Evolutionary conservation across 2,888 invertebrate genomes (phyloP), one percentile per base, ranked within the genome.

Genomic region (Meghimatium bilineatum): DNA sequence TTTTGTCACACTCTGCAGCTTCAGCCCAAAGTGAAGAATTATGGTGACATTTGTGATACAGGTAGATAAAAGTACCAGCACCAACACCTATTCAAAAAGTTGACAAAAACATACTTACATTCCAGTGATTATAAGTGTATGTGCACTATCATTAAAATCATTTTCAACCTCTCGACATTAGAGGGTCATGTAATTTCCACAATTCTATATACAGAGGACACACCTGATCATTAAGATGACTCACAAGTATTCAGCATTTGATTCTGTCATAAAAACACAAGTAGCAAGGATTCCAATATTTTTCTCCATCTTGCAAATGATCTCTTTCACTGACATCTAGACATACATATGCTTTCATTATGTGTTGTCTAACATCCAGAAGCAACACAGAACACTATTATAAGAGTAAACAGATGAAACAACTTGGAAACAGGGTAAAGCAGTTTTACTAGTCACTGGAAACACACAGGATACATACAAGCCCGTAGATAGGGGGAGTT

Each of bases 21-120:
- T 52, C 34, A 67, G 82, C 82, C 3, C 36, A 6, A 38, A 82
- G 60, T 26, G 49, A 36, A 36, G 66, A 17, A 17, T 56, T 17
- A 23, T 6, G 26, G 12, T 56, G 17, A 29, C 14, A 66, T 69
- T 75, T 75, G 29, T 69, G 75, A 67, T 76, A 67, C 26, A 66
- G 74, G 82, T 82, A 82, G 10, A 36, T 32, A 67, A 76, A 82
- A 14, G 82, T 49, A 49, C 82, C 76, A 26, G 36, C 44, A 49
- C 82, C 67, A 32, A 76, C 26, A 34, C 69, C 82, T 82, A 12
- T n/a, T 63, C n/a, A 63, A 12, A 63, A n/a, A 63, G n/a, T n/a
- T 6, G 5, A 63, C 5, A 5, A 63, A 63, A 63, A 63, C 14
- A 26, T n/a, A 44, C 44, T 44, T 44, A 8, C 12, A 44, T 5